Percentiles rank a stretch among this genome's conserved stretches.
Evolutionary conservation across 2,888 invertebrate genomes (phyloP).

Genomic region (Theodoxus fluviatilis): DNA sequence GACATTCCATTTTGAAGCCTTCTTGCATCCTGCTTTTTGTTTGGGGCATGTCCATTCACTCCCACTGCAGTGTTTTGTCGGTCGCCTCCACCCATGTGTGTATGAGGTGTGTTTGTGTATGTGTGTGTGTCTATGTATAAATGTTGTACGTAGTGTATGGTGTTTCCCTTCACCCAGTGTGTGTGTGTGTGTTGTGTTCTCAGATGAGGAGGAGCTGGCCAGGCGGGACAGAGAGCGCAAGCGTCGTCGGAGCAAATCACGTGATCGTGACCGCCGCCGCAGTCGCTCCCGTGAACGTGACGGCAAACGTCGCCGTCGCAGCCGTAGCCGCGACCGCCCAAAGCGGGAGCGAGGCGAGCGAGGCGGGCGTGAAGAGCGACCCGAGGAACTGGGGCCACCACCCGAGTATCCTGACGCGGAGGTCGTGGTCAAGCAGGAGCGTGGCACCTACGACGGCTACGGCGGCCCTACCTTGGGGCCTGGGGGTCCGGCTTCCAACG

Average conservation of each 20-base stretch:
- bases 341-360: constrained; percentile 32
- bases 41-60: too few relatives aligned
- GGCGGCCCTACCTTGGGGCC: constrained; percentile 16
- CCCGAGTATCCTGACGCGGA: constrained; percentile 21
- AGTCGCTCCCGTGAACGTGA: constrained; percentile 42
- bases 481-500: background rate
- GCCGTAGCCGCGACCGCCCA: constrained; percentile 43
- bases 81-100: too few relatives aligned
- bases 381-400: constrained; percentile 21
- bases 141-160: background rate
- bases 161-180: background rate
- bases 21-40: too few relatives aligned
- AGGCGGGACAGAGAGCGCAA: constrained; percentile 31
- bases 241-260: constrained; percentile 30
- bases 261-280: constrained; percentile 46
- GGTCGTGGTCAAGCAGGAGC: constrained; percentile 19
- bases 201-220: constrained; percentile 26
- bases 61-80: too few relatives aligned
- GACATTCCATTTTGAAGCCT: too few relatives aligned
- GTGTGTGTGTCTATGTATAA: too few relatives aligned
- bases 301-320: constrained; percentile 39
- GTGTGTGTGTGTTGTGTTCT: background rate
- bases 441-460: constrained; percentile 16
- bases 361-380: constrained; percentile 28
- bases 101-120: too few relatives aligned